phyloP scores from a whole-genome alignment of 2,113 vertebrate genomes.

The Passerina amoena region DNA sequence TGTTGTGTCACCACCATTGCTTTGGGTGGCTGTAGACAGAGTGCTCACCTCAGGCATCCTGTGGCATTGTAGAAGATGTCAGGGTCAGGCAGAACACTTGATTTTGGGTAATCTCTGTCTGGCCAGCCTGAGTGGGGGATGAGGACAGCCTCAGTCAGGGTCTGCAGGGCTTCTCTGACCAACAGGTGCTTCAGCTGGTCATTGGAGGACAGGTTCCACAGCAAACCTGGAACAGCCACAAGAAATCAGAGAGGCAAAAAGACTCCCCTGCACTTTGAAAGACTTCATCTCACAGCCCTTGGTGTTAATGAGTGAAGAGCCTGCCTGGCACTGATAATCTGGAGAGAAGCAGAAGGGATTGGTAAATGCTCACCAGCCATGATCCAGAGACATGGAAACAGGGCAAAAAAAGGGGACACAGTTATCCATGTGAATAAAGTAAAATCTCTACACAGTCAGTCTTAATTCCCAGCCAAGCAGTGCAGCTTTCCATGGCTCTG shows the following conservation, averaged over 20 bases:
- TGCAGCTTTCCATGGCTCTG: neutral
- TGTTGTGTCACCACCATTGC: neutral
- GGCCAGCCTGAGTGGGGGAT: conserved; percentile 90
- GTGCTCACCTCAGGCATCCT: conserved; percentile 85
- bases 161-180: conserved; percentile 71
- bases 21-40: neutral
- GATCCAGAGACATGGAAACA: neutral
- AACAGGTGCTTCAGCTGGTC: conserved; percentile 87
- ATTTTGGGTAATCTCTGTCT: conserved; percentile 90
- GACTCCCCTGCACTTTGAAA: neutral
- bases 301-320: neutral
- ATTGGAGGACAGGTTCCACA: conserved; percentile 98
- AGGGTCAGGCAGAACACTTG: conserved; percentile 80
- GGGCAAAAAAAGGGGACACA: neutral
- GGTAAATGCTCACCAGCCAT: neutral
- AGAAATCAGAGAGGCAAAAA: neutral
- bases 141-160: conserved; percentile 80
- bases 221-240: conserved; percentile 77
- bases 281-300: neutral
- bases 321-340: neutral
- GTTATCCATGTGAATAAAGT: neutral
- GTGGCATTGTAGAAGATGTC: conserved; percentile 91
- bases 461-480: rapidly evolving
- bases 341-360: neutral
- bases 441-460: neutral